Conservation (phyloP, 2,888 invertebrate genomes). For the Merodon equestris region DNA sequence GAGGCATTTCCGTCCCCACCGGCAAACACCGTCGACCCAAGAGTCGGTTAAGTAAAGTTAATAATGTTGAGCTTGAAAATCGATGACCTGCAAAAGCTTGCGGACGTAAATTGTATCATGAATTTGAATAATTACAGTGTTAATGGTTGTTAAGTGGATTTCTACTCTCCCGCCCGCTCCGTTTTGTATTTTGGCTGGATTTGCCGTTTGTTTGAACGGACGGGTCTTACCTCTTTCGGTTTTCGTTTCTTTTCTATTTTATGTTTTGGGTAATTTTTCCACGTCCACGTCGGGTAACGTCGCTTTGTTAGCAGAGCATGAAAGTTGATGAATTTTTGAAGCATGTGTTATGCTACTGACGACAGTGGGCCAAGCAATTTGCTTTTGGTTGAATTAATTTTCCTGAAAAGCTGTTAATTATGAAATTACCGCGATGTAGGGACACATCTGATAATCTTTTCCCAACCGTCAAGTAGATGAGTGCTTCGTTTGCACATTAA, state of each 20-base stretch:
- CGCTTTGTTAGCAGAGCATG: conserved; percentile 50
- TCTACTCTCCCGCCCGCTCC: neutral
- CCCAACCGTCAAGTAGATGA: no score
- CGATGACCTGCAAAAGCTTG: conserved; percentile 42
- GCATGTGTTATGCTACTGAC: neutral
- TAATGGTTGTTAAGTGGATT: conserved; percentile 52
- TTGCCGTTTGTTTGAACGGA: no score
- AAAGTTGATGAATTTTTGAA: conserved; percentile 26
- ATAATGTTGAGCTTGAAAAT: conserved; percentile 49
- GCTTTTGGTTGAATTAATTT: conserved; percentile 42
- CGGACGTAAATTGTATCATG: conserved; percentile 48
- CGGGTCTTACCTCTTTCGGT: no score
- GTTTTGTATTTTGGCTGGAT: no score
- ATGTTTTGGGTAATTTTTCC: conserved; percentile 37
- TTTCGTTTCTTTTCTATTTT: no score
- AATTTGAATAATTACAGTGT: conserved; percentile 54
- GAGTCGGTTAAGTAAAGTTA: conserved; percentile 24
- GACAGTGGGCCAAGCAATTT: conserved; percentile 28
- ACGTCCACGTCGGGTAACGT: neutral
- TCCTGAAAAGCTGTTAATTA: conserved; percentile 42
- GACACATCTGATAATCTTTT: no score
- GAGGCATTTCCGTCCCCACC: no score
- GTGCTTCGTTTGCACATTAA: no score
- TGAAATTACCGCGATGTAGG: conserved; percentile 17
- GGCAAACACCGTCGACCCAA: neutral